Evolutionary conservation across 2,888 invertebrate species (phyloP).

Genomic region (Orthonychiurus folsomi): DNA sequence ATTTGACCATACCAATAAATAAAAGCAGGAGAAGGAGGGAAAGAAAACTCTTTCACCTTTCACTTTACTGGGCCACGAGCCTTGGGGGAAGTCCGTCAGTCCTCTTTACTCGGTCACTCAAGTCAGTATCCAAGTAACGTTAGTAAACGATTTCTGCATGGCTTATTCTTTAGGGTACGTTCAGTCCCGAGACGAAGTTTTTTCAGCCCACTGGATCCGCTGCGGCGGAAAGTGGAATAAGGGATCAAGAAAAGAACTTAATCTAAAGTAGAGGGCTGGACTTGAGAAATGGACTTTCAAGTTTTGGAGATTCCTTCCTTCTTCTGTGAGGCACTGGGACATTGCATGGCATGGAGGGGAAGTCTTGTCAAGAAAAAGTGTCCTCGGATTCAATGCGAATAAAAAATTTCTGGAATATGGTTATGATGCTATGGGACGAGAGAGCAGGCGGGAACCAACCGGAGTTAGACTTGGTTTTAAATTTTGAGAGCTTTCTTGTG

Average conservation of each 20-base stretch:
- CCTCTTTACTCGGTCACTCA: no score
- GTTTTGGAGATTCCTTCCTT: not conserved
- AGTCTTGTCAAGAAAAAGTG: no score
- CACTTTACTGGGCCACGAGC: no score
- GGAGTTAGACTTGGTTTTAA: no score
- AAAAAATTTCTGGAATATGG: not conserved
- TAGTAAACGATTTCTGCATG: not conserved
- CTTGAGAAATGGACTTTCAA: slow-evolving; percentile 1
- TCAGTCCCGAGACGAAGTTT: no score
- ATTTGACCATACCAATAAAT: not conserved
- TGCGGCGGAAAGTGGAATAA: not conserved
- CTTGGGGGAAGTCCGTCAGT: no score
- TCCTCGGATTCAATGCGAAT: not conserved
- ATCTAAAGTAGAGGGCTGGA: not conserved
- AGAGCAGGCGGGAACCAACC: no score
- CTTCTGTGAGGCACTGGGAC: not conserved
- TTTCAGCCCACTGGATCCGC: not conserved
- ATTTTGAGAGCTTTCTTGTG: not conserved
- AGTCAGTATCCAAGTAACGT: no score
- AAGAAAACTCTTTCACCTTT: not conserved
- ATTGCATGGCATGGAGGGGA: no score
- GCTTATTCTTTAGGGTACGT: not conserved
- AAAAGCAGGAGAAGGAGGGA: no score
- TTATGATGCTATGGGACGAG: not conserved
- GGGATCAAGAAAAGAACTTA: slow-evolving; percentile 1